A percentile compares a stretch with the other conserved stretches of the same genome.
These are phyloP conservation scores for Chunga burmeisteri DNA, from an alignment of 2,113 vertebrate species.

Conservation along the genomic window DNA sequence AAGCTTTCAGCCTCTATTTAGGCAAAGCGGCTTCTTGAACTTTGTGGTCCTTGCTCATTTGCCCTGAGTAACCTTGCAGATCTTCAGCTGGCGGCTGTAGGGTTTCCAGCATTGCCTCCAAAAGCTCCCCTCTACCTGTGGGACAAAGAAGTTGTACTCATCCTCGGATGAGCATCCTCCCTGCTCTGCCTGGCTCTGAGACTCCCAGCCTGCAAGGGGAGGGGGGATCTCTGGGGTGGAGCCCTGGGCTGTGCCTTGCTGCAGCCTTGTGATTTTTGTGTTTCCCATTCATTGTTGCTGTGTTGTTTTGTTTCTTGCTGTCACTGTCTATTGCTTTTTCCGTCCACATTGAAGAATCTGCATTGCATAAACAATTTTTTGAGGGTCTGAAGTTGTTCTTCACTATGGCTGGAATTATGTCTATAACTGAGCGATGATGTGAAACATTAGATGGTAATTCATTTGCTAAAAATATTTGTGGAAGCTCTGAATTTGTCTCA, in stretches of 20 bases:
- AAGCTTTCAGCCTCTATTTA: background rate
- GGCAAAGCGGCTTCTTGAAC: too few species aligned
- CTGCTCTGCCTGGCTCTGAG: background rate
- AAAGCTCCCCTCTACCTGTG: fast-evolving
- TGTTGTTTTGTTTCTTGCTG: background rate
- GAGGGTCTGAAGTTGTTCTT: background rate
- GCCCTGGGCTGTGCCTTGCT: background rate
- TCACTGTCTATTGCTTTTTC: background rate
- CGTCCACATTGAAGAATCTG: background rate
- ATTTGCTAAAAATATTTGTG: fast-evolving
- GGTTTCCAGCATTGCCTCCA: background rate
- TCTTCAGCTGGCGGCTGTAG: fast-evolving
- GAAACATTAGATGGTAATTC: background rate
- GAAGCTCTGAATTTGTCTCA: background rate
- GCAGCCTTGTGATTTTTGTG: background rate
- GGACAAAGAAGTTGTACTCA: fast-evolving
- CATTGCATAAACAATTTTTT: background rate
- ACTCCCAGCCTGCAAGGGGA: too few species aligned
- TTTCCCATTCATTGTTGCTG: background rate
- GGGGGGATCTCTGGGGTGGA: too few species aligned
- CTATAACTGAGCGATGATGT: fast-evolving
- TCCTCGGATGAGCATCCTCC: fast-evolving
- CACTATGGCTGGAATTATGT: background rate
- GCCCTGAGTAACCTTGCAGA: background rate
- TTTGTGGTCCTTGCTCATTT: too few species aligned